These are phyloP conservation scores for Ferdinandea cuprea DNA, from an alignment of 2,888 invertebrate species.

Conservation along the genomic window DNA sequence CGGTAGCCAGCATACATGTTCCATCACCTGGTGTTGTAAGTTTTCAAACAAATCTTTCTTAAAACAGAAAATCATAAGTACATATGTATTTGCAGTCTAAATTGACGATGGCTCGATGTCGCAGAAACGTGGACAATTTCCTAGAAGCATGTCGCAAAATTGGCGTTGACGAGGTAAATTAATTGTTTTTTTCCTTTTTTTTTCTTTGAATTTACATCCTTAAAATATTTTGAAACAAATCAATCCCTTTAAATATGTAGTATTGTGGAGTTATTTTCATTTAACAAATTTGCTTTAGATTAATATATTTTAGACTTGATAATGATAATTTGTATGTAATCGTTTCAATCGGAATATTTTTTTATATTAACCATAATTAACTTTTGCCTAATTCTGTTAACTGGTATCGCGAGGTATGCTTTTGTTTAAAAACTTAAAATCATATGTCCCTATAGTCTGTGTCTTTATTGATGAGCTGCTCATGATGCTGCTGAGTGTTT, in stretches of 20 bases:
- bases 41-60: conserved; percentile 64
- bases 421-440: no score
- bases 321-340: not conserved
- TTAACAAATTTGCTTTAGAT: conserved; percentile 76
- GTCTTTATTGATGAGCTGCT: no score
- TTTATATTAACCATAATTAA: no score
- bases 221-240: not conserved
- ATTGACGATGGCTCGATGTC: conserved; percentile 96
- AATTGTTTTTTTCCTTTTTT: not conserved
- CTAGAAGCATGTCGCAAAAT: conserved; percentile 96
- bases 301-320: conserved; percentile 59
- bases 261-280: conserved; percentile 24
- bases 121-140: conserved; percentile 97
- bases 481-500: no score
- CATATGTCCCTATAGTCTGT: no score
- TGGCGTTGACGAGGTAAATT: conserved; percentile 96
- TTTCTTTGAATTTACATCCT: not conserved
- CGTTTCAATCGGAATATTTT: not conserved
- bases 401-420: not conserved
- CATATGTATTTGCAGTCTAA: conserved; percentile 93
- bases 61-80: not conserved
- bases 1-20: conserved; percentile 97
- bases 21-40: conserved; percentile 95
- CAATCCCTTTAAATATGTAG: not conserved
- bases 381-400: not conserved